phyloP scores from a whole-genome alignment of 92 coral and sea anemone species.

The Parazoanthus swiftii region DNA sequence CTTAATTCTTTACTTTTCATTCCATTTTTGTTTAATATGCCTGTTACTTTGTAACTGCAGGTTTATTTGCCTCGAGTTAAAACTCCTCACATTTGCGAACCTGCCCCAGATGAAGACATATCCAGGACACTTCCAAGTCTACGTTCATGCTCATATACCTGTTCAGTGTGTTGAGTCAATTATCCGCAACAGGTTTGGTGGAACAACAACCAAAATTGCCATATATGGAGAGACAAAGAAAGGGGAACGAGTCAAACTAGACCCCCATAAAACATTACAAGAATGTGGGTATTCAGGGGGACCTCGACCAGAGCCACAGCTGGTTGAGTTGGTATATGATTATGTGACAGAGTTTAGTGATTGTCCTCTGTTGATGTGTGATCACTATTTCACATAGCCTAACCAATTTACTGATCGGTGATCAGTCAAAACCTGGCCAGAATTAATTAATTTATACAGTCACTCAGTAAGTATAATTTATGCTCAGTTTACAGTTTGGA shows the following conservation, averaged over 20 bases:
- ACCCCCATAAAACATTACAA: conserved; percentile 77
- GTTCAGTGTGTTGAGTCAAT: conserved; percentile 74
- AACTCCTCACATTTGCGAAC: conserved; percentile 87
- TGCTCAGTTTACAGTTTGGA: too few species aligned
- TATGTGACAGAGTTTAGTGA: conserved; percentile 91
- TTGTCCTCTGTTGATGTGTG: conserved; percentile 95
- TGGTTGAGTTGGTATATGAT: conserved; percentile 85
- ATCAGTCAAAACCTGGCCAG: too few species aligned
- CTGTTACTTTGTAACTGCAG: conserved; percentile 43
- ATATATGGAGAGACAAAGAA: conserved; percentile 74
- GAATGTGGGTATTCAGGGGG: conserved; percentile 92
- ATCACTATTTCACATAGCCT: conserved; percentile 78
- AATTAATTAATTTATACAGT: too few species aligned
- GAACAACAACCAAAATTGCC: conserved; percentile 72
- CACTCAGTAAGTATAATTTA: too few species aligned
- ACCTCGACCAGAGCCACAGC: conserved; percentile 88
- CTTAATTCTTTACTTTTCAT: not conserved
- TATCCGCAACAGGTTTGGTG: conserved; percentile 81
- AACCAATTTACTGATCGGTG: too few species aligned
- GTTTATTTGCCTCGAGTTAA: conserved; percentile 82
- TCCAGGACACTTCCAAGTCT: conserved; percentile 92
- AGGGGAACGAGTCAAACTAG: conserved; percentile 74
- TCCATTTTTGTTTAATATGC: not conserved
- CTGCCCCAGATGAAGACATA: conserved; percentile 86
- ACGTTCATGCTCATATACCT: conserved; percentile 84